Conservation (phyloP, 2,888 invertebrate species). For the Allophyes oxyacanthae region DNA sequence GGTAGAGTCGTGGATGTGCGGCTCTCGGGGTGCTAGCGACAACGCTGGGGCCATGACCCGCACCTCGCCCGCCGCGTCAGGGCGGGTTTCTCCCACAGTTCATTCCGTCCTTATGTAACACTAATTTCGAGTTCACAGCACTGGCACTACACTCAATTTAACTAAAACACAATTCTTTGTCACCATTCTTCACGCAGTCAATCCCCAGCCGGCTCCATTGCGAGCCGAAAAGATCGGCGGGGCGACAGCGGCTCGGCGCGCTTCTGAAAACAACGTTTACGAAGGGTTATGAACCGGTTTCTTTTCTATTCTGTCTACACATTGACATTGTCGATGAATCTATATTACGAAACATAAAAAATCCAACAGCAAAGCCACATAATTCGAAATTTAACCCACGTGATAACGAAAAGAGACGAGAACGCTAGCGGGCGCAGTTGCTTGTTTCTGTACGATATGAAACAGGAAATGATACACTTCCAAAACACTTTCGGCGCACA, state of each 20-base stretch:
- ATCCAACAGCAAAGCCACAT: slow-evolving; percentile 61
- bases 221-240: slow-evolving; percentile 64
- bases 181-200: slow-evolving; percentile 69
- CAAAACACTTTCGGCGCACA: slow-evolving; percentile 69
- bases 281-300: slow-evolving; percentile 78
- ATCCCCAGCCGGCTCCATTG: slow-evolving; percentile 82
- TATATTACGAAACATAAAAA: slow-evolving; percentile 51
- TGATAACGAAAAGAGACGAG: slow-evolving; percentile 84
- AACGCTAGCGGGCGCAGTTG: slow-evolving; percentile 84
- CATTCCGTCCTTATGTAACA: slow-evolving; percentile 85
- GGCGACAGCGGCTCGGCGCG: slow-evolving; percentile 74
- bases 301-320: slow-evolving; percentile 64
- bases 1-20: slow-evolving; percentile 71
- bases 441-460: slow-evolving; percentile 84
- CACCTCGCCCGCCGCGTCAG: slow-evolving; percentile 85
- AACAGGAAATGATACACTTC: slow-evolving; percentile 87
- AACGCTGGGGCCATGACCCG: slow-evolving; percentile 98
- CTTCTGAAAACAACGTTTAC: slow-evolving; percentile 84
- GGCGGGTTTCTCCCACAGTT: slow-evolving; percentile 74
- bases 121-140: slow-evolving; percentile 71
- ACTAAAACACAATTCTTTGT: slow-evolving; percentile 63
- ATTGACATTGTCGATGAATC: slow-evolving; percentile 52
- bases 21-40: slow-evolving; percentile 91
- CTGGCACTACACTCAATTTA: slow-evolving; percentile 71
- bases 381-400: slow-evolving; percentile 87